These are phyloP conservation scores for Dryococelus australis DNA, from an alignment of 2,888 invertebrate genomes.

Conservation along the genomic window DNA sequence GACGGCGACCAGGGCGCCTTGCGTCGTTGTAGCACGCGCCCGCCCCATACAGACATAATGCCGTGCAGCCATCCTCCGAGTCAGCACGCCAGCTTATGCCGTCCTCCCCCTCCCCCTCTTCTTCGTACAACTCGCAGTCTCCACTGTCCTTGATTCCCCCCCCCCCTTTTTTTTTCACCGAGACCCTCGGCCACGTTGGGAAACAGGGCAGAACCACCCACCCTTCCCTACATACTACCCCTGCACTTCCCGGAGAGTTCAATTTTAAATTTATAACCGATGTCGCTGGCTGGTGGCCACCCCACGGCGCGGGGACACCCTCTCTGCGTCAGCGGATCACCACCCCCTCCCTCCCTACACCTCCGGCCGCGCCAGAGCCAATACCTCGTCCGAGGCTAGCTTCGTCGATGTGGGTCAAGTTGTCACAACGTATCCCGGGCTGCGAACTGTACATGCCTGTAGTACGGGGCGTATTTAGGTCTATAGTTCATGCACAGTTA, in stretches of 20 bases:
- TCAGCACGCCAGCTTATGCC: background rate
- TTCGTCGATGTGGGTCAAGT: background rate
- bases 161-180: background rate
- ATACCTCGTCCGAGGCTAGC: background rate
- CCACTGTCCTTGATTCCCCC: background rate
- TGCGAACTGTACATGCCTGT: too few relatives aligned
- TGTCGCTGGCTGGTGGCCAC: background rate
- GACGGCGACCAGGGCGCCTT: background rate
- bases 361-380: too few relatives aligned
- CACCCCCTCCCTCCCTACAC: background rate
- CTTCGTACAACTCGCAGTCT: background rate
- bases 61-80: background rate
- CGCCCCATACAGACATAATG: background rate
- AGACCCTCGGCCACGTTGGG: background rate
- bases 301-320: background rate
- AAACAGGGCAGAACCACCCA: background rate
- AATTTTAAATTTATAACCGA: slow-evolving; percentile 16
- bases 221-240: background rate
- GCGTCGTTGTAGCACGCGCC: background rate
- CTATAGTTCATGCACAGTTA: too few relatives aligned
- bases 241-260: background rate
- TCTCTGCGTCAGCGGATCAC: background rate
- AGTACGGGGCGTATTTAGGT: too few relatives aligned
- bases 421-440: too few relatives aligned
- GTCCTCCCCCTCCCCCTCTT: background rate